Evolutionary conservation across 2,113 vertebrate genomes (phyloP), one percentile per base, ranked within the genome.

Genomic region (Ciconia maguari): DNA sequence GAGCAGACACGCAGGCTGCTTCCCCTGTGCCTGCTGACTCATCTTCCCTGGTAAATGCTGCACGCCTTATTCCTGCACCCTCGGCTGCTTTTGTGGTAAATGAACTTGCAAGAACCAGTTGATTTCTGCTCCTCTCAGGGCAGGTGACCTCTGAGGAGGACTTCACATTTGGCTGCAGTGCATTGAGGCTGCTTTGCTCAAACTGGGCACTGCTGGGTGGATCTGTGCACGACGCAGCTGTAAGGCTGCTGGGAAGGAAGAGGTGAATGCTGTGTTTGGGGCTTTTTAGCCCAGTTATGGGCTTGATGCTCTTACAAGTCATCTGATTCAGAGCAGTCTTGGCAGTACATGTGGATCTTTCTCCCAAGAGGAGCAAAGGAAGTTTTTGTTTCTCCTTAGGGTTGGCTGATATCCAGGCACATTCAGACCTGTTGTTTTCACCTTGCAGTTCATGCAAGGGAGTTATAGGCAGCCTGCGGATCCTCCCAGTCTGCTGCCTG

Each of bases 211-310:
- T 75, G 65, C 51, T 82, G 83, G 11, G 4, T 34, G 64, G 27
- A 5, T 62, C 69, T 75, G 75, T n/a, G 52, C 18, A 2, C 0
- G 3, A 19, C 1, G 8, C 77, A 54, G 5, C 5, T 14, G 0
- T 5, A 26, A 60, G 19, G 54, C 29, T 82, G n/a, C 51, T 34
- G 44, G 42, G 41, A 15, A 71, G 27, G 48, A 64, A 55, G 52
- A 68, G 54, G n/a, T 3, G n/a, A 51, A 42, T 14, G 30, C 16
- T 76, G 52, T 13, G 16, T 48, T 48, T 65, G 64, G 82, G 55
- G 54, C 16, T 44, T 92, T 78, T 77, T 36, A 77, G 11, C 32
- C 16, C 41, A 55, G 2, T 52, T n/a, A 48, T 9, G 30, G 69
- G 17, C 58, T 76, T 57, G 41, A 18, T 90, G 55, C 8, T 62